Conservation (phyloP, 1,140 invertebrate genomes). For the Temnothorax curvispinosus region DNA sequence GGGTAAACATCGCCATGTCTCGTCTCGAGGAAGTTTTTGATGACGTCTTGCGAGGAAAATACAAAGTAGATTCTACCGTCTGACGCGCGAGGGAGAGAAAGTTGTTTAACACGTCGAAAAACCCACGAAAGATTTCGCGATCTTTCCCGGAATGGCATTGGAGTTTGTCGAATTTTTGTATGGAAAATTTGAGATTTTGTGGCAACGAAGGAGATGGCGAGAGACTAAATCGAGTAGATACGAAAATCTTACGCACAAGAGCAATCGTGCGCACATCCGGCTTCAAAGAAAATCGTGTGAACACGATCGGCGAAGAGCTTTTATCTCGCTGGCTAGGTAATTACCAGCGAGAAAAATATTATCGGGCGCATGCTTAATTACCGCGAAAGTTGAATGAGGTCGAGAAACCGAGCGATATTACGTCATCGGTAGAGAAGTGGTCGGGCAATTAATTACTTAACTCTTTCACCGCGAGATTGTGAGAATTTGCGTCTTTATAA, state of each 20-base stretch:
- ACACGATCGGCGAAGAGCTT: slow-evolving; percentile 8
- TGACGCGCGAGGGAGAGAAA: slow-evolving; percentile 50
- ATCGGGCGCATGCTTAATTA: slow-evolving; percentile 46
- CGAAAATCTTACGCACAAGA: not conserved
- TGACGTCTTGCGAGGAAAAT: slow-evolving; percentile 4
- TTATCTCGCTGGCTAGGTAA: slow-evolving; percentile 22
- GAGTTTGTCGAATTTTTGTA: not conserved
- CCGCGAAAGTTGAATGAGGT: slow-evolving; percentile 21
- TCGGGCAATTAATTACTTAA: slow-evolving; percentile 25
- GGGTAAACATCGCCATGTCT: not conserved
- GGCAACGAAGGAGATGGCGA: not conserved
- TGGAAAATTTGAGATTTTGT: not conserved
- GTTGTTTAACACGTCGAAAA: slow-evolving; percentile 64
- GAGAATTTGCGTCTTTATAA: slow-evolving; percentile 31
- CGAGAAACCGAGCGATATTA: slow-evolving; percentile 41
- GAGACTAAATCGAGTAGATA: too few relatives aligned
- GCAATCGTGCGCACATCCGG: not conserved
- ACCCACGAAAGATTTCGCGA: slow-evolving; percentile 12
- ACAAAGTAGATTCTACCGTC: slow-evolving; percentile 31
- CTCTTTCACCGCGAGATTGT: slow-evolving; percentile 14
- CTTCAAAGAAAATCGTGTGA: not conserved
- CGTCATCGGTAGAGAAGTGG: slow-evolving; percentile 21
- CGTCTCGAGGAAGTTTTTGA: not conserved
- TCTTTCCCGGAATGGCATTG: not conserved
- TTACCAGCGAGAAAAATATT: slow-evolving; percentile 44